These are phyloP conservation scores for Orbicella faveolata DNA, from an alignment of 64 coral and sea anemone species.

Conservation along the genomic window DNA sequence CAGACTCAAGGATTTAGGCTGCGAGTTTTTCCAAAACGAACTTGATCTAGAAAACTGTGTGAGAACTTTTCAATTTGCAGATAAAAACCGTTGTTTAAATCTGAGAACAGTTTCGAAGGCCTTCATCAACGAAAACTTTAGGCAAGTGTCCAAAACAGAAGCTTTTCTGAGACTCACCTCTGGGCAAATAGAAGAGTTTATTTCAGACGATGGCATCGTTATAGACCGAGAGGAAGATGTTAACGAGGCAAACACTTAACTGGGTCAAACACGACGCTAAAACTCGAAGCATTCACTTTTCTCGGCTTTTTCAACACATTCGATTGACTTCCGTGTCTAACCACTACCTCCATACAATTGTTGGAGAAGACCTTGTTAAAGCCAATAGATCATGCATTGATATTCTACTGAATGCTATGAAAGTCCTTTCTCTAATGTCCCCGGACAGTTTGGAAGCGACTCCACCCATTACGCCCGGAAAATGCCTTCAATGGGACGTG, in stretches of 20 bases:
- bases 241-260: not conserved
- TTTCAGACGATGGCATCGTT: constrained; percentile 28
- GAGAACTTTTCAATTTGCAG: not conserved
- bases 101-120: constrained; percentile 1
- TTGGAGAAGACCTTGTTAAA: constrained; percentile 17
- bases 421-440: not conserved
- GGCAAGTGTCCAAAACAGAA: not conserved
- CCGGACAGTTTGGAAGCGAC: not conserved
- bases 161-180: constrained; percentile 5
- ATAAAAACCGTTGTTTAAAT: not conserved
- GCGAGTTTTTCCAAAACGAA: not conserved
- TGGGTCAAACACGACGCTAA: not conserved
- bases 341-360: not conserved
- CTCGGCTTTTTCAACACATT: constrained; percentile 5
- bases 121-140: constrained; percentile 40
- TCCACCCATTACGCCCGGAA: not conserved
- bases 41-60: constrained; percentile 17
- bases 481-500: constrained; percentile 20
- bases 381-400: not conserved
- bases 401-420: not conserved
- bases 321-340: not conserved
- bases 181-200: constrained; percentile 1
- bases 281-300: constrained; percentile 11
- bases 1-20: constrained; percentile 15
- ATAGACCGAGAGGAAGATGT: constrained; percentile 8